Conservation (phyloP, 2,113 vertebrate genomes). For the Dasyurus viverrinus region DNA sequence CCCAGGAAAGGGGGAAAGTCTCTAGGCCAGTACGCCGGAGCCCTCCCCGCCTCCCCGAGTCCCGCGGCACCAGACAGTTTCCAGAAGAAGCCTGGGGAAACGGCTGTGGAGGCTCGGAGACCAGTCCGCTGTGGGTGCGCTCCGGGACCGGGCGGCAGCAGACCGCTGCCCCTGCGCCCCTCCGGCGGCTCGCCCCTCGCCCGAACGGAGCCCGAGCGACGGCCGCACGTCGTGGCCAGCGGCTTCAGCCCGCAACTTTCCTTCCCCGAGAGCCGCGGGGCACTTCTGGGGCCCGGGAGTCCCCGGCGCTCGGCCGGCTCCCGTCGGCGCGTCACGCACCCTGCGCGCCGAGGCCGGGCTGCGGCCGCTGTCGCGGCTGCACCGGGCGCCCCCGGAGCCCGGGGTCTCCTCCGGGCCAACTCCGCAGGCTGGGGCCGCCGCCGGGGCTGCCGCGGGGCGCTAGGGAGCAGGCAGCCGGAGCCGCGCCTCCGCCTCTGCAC, state of each 20-base stretch:
- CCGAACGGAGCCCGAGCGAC: background rate
- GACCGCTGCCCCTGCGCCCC: background rate
- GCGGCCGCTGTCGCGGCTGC: conserved; percentile 56
- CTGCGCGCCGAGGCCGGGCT: conserved; percentile 21
- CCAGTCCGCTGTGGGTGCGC: conserved; percentile 17
- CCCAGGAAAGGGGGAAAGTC: background rate
- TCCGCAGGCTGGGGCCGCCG: conserved; percentile 55
- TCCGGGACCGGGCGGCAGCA: conserved; percentile 17
- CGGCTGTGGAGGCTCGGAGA: background rate
- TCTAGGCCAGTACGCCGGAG: background rate
- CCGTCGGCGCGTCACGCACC: conserved; percentile 29
- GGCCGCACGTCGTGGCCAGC: background rate
- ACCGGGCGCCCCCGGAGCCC: background rate
- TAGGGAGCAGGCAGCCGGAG: conserved; percentile 18
- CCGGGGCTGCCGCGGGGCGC: conserved; percentile 41
- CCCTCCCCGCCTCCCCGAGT: conserved; percentile 52
- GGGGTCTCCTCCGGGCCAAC: conserved; percentile 56
- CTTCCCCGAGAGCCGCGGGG: background rate
- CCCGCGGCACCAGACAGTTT: conserved; percentile 61
- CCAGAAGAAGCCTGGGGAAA: background rate
- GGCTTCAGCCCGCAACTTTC: conserved; percentile 74
- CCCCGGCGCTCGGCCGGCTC: background rate
- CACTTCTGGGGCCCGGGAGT: conserved; percentile 23
- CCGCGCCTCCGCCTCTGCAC: conserved; percentile 68
- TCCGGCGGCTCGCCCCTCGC: background rate